These are phyloP conservation scores for Galeopsomyia nigrocyanea DNA, from an alignment of 2,888 invertebrate genomes.

Conservation along the genomic window DNA sequence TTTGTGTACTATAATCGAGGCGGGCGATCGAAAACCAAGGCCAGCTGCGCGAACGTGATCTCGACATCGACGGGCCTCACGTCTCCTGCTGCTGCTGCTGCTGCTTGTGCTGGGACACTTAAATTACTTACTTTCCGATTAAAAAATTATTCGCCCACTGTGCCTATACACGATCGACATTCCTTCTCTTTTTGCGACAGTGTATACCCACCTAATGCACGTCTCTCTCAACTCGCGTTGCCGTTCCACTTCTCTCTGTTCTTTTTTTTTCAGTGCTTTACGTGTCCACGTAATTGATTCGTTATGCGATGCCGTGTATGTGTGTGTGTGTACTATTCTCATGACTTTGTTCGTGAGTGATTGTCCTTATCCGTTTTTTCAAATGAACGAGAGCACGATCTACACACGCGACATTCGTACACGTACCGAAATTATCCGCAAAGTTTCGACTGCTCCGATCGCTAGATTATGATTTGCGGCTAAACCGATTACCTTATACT, in stretches of 20 bases:
- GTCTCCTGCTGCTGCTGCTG: too few species aligned
- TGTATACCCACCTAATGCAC: too few species aligned
- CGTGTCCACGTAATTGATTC: slow-evolving; percentile 13
- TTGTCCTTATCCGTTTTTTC: slow-evolving; percentile 17
- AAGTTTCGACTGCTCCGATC: slow-evolving; percentile 7
- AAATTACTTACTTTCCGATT: too few species aligned
- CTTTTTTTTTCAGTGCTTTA: neutral
- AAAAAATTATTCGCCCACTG: too few species aligned
- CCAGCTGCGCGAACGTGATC: neutral
- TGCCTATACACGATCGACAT: too few species aligned
- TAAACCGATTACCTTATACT: too few species aligned
- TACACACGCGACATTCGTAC: neutral
- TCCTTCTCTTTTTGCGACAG: too few species aligned
- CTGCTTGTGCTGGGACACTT: too few species aligned
- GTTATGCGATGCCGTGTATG: neutral
- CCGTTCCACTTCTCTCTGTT: neutral
- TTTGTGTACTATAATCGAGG: too few species aligned
- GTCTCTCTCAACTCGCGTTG: too few species aligned
- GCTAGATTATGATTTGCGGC: slow-evolving; percentile 10
- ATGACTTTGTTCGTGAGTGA: slow-evolving; percentile 7
- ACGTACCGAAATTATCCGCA: slow-evolving; percentile 19
- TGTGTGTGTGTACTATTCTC: slow-evolving; percentile 1
- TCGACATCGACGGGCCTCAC: too few species aligned
- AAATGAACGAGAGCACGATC: neutral
- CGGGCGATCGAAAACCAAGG: slow-evolving; percentile 22